Base-by-base conservation (phyloP, 2,888 invertebrate genomes). In the Drosophila prostipennis region DNA sequence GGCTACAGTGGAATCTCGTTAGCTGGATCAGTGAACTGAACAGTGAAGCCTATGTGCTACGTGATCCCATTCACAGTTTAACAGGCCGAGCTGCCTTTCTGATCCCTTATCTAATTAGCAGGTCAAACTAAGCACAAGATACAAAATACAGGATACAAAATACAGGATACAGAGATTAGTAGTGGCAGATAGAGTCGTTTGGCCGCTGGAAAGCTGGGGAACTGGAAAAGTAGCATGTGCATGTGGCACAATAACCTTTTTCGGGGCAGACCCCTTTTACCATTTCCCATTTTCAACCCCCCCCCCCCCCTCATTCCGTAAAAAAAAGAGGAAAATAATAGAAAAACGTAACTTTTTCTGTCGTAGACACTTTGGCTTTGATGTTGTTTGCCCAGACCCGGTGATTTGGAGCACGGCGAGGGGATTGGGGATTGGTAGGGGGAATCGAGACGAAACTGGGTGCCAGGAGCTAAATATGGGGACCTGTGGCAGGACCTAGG, bases 341-440 rank as follows among this genome's bases (percentile, higher is more conserved):
- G 57, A 46, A 65, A 64, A 52, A 43, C 39, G 71, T 48, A 29
- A 71, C 56, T 63, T 83, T 80, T 80, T 78, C 84, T 69, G 69
- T 72, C 67, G 80, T 52, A 78, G 80, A 81, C 84, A 75, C 77
- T 80, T 73, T 80, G 78, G 76, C 81, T 84, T 82, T 82, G 81
- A 82, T 81, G 81, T 85, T 79, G 76, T 79, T 72, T 63, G 75
- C 58, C 52, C 61, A 37, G 58, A 45, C 48, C 48, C 48, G 29
- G 43, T 46, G 48, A 39, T 46, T 46, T 46, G 46, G 23, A 26
- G 37, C 45, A 32, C 8, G 10, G 23, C 36, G 45, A 26, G 36
- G 43, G 13, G 14, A n/a, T 13, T 29, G 39, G 43, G 54, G 53
- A 11, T 11, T 34, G 32, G 32, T 7, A 6, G 0, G 8, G 39